These are phyloP conservation scores for Atherinomorus stipes DNA, from an alignment of 2,113 vertebrate species.

Conservation along the genomic window DNA sequence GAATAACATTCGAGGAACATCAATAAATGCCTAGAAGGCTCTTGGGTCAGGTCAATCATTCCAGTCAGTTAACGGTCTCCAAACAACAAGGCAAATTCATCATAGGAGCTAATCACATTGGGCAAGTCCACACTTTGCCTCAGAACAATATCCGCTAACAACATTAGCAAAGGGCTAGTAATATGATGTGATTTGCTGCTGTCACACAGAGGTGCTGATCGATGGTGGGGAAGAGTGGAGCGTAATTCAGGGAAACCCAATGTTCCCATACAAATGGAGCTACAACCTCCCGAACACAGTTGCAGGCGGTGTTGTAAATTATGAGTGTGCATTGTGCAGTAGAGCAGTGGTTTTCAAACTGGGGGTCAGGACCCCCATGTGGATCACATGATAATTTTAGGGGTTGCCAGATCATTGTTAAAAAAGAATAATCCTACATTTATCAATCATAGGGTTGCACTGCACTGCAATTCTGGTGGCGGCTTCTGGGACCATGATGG, in stretches of 20 bases:
- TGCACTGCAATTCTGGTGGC: no score
- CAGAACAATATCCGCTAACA: constrained; percentile 83
- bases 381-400: no score
- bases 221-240: constrained; percentile 62
- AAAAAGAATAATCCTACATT: no score
- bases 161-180: constrained; percentile 74
- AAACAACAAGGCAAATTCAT: constrained; percentile 83
- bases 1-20: constrained; percentile 70
- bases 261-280: constrained; percentile 39
- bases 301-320: not conserved
- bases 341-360: no score
- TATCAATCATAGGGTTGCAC: no score
- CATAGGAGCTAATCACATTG: constrained; percentile 79
- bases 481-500: no score
- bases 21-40: constrained; percentile 77
- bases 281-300: constrained; percentile 7
- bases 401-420: no score
- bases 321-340: no score
- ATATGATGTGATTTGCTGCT: constrained; percentile 79
- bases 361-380: no score
- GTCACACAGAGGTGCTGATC: constrained; percentile 74
- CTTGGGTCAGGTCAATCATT: constrained; percentile 78
- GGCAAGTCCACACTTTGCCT: constrained; percentile 67
- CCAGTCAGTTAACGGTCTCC: constrained; percentile 76
- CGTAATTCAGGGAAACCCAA: constrained; percentile 65